A percentile compares a stretch with the other conserved stretches of the same genome.
phyloP scores from a whole-genome alignment of 53 echinoderm and acorn worm species.

The Patiria pectinifera region DNA sequence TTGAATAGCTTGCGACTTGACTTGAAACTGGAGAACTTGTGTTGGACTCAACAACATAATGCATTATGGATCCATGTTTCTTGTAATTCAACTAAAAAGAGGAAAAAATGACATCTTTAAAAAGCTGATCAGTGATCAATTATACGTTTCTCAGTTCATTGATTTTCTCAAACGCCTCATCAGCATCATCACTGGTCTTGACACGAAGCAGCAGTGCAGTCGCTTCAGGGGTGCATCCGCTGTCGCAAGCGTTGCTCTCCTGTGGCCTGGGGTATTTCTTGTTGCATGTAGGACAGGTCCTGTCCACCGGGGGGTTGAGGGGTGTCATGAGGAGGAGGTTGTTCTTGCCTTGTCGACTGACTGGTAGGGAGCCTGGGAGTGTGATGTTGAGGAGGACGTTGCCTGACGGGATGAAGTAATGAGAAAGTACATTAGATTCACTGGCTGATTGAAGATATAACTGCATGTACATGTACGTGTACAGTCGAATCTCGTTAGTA shows the following conservation, averaged over 20 bases:
- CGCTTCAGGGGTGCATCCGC: slow-evolving; percentile 72
- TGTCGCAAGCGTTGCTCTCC: slow-evolving; percentile 76
- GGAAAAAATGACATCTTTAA: too few species aligned
- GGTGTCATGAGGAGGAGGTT: slow-evolving; percentile 83
- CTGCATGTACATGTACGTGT: too few species aligned
- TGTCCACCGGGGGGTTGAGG: slow-evolving; percentile 79
- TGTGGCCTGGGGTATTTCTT: slow-evolving; percentile 84
- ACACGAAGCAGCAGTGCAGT: slow-evolving; percentile 80
- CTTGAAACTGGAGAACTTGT: too few species aligned
- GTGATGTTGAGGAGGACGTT: slow-evolving; percentile 87
- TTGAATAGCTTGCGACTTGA: too few species aligned
- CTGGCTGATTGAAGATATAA: too few species aligned
- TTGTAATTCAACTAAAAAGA: too few species aligned
- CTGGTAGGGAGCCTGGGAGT: slow-evolving; percentile 69
- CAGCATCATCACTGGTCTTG: slow-evolving; percentile 81
- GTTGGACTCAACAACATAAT: too few species aligned
- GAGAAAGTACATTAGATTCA: neutral
- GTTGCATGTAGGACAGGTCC: slow-evolving; percentile 82
- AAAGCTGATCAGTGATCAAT: neutral
- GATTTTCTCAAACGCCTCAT: slow-evolving; percentile 74
- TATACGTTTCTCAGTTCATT: slow-evolving; percentile 67
- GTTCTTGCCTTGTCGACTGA: slow-evolving; percentile 86
- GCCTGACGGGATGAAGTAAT: slow-evolving; percentile 52
- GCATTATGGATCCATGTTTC: too few species aligned
- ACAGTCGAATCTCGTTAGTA: too few species aligned